Percentiles rank a stretch among this genome's conserved stretches.
phyloP scores from a whole-genome alignment of 1,140 invertebrate species.

The Meloidogyne exigua region DNA sequence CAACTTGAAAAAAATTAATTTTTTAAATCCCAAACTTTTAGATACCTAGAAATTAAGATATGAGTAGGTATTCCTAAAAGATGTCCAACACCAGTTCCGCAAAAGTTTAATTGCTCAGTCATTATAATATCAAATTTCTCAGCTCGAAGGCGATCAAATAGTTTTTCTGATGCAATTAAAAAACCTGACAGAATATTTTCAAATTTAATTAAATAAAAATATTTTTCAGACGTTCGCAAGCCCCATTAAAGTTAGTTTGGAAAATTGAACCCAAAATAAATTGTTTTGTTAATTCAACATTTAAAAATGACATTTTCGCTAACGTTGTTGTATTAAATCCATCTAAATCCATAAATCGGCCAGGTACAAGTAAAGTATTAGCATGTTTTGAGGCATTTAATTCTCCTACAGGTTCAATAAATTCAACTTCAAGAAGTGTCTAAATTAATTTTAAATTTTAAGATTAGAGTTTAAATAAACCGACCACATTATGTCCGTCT shows the following conservation, averaged over 20 bases:
- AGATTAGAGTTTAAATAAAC: conserved; percentile 5
- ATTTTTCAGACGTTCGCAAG: conserved; percentile 19
- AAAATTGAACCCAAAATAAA: neutral
- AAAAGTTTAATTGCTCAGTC: conserved; percentile 40
- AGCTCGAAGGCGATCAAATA: conserved; percentile 12
- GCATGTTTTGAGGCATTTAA: conserved; percentile 16
- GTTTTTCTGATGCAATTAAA: conserved; percentile 20
- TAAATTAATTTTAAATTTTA: neutral
- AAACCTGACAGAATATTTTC: conserved; percentile 17
- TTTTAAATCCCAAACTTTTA: neutral
- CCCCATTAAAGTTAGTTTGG: neutral
- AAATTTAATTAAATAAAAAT: neutral
- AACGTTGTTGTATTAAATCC: neutral
- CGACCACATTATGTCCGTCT: conserved; percentile 15
- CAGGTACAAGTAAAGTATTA: neutral
- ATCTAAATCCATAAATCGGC: conserved; percentile 6
- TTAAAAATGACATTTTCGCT: neutral
- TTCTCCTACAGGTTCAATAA: conserved; percentile 8
- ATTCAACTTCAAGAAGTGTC: conserved; percentile 27
- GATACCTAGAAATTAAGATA: conserved; percentile 27
- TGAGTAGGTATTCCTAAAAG: conserved; percentile 31
- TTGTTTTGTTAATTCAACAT: neutral
- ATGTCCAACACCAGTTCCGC: conserved; percentile 34
- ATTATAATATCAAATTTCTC: conserved; percentile 42
- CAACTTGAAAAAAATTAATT: conserved; percentile 8